Evolutionary conservation across 2,797 vertebrate genomes (phyloP).

Genomic region (Coregonus suidteri): DNA sequence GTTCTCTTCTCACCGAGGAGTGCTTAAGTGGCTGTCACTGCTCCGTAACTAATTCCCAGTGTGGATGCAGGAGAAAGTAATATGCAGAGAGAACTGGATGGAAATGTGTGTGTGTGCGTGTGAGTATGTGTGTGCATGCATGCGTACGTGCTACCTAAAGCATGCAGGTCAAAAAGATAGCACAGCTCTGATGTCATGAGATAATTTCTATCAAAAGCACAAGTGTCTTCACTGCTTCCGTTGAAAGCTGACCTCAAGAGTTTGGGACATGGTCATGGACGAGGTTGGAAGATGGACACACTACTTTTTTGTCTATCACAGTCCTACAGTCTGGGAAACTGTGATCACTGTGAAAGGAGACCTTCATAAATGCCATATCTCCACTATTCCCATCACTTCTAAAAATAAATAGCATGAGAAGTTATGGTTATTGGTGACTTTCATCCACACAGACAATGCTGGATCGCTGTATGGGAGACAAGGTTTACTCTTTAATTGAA

Average conservation of each 20-base stretch:
- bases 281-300: constrained; percentile 16
- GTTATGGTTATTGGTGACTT: constrained; percentile 38
- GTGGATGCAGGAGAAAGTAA: background rate
- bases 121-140: background rate
- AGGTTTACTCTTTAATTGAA: constrained; percentile 53
- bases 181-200: background rate
- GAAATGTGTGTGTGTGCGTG: background rate
- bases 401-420: constrained; percentile 56
- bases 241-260: no score
- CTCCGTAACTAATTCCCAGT: background rate
- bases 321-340: constrained; percentile 33
- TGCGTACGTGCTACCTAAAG: background rate
- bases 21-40: background rate
- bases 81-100: background rate
- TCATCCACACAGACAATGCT: constrained; percentile 45
- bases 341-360: constrained; percentile 35
- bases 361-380: constrained; percentile 44
- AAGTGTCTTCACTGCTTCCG: background rate
- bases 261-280: background rate
- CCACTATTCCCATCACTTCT: constrained; percentile 46
- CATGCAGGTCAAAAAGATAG: background rate
- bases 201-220: background rate
- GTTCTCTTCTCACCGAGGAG: background rate
- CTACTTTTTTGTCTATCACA: constrained; percentile 22
- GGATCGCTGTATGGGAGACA: constrained; percentile 43